phyloP scores from a whole-genome alignment of 1,140 invertebrate genomes.

The Drosophila ananassae region DNA sequence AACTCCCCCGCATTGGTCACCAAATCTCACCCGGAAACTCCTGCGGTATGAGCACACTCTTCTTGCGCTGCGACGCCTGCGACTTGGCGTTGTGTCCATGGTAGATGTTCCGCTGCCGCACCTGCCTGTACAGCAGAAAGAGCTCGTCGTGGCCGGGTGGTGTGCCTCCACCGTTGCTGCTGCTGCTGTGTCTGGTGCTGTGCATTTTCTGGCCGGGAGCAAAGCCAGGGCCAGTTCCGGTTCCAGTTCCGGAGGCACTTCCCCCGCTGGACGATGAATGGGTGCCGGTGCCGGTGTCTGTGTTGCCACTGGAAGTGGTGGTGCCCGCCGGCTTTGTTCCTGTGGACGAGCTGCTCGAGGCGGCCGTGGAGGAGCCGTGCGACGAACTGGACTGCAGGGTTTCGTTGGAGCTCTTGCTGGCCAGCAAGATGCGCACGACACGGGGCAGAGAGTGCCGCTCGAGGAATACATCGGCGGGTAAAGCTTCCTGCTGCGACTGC shows the following conservation, averaged over 20 bases:
- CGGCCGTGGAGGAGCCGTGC: slow-evolving; percentile 77
- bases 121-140: slow-evolving; percentile 76
- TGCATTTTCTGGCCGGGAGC: slow-evolving; percentile 35
- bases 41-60: slow-evolving; percentile 81
- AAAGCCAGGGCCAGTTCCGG: slow-evolving; percentile 23
- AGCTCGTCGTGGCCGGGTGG: slow-evolving; percentile 67
- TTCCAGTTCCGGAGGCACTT: slow-evolving; percentile 42
- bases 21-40: slow-evolving; percentile 79
- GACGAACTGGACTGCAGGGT: slow-evolving; percentile 82
- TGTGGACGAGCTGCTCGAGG: slow-evolving; percentile 68
- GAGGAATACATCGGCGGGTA: slow-evolving; percentile 84
- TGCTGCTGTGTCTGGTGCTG: slow-evolving; percentile 22
- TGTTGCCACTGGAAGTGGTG: slow-evolving; percentile 25
- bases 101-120: slow-evolving; percentile 77
- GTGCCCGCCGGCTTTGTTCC: slow-evolving; percentile 36
- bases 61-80: slow-evolving; percentile 73
- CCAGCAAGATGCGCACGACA: slow-evolving; percentile 84
- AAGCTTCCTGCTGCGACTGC: slow-evolving; percentile 64
- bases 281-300: slow-evolving; percentile 38
- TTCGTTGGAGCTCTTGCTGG: slow-evolving; percentile 71
- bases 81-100: slow-evolving; percentile 81
- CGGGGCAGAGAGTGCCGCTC: slow-evolving; percentile 86
- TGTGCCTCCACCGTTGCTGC: slow-evolving; percentile 33
- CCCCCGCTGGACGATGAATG: slow-evolving; percentile 69
- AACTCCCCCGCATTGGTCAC: background rate